phyloP scores from a whole-genome alignment of 2,888 invertebrate genomes.

The Hirtodrosophila confusa region DNA sequence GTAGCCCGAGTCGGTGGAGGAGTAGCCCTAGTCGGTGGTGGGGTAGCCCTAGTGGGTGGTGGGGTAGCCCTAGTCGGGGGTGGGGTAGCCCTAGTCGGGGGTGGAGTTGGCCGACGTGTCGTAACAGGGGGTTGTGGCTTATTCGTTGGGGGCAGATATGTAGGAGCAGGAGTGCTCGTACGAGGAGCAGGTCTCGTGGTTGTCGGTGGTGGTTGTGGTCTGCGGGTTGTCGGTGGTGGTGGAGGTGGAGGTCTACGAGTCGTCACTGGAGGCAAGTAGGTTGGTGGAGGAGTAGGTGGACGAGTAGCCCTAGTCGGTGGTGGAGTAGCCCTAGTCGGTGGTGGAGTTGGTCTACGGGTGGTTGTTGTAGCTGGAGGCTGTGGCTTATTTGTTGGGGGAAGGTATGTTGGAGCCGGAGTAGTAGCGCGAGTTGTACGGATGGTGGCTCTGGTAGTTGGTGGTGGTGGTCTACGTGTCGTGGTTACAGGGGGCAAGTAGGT shows the following conservation, averaged over 20 bases:
- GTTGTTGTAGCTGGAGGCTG: slow-evolving; percentile 45
- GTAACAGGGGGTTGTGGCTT: slow-evolving; percentile 57
- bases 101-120: slow-evolving; percentile 24
- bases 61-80: slow-evolving; percentile 51
- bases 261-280: background rate
- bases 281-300: background rate
- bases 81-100: slow-evolving; percentile 32
- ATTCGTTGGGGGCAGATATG: slow-evolving; percentile 53
- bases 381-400: slow-evolving; percentile 60
- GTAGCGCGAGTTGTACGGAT: slow-evolving; percentile 35
- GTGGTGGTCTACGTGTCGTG: slow-evolving; percentile 42
- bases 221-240: background rate
- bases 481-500: slow-evolving; percentile 53
- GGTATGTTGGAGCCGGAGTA: slow-evolving; percentile 46
- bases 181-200: slow-evolving; percentile 15
- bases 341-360: slow-evolving; percentile 39
- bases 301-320: slow-evolving; percentile 24
- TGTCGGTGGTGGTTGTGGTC: slow-evolving; percentile 8
- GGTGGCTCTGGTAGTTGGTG: slow-evolving; percentile 34
- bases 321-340: slow-evolving; percentile 21
- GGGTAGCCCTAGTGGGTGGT: slow-evolving; percentile 28
- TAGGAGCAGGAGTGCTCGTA: slow-evolving; percentile 35
- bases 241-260: too few species aligned
- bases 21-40: slow-evolving; percentile 50
- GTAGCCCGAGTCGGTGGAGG: slow-evolving; percentile 37